These are phyloP conservation scores for Drosophila imparisetae DNA, from an alignment of 2,888 invertebrate genomes.

Conservation along the genomic window DNA sequence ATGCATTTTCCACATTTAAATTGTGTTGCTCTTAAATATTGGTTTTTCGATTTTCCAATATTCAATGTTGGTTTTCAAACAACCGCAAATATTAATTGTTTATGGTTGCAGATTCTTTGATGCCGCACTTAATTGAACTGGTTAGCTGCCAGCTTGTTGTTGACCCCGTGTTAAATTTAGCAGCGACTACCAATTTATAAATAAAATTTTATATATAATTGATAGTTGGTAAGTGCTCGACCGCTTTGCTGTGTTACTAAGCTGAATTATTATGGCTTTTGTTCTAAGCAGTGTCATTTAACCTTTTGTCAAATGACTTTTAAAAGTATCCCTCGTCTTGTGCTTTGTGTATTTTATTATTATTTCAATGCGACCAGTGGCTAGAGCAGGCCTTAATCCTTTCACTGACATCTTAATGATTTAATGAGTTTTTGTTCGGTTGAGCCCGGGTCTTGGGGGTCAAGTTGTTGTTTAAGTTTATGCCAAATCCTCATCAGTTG, in stretches of 20 bases:
- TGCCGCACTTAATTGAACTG: neutral
- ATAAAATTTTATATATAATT: conserved; percentile 6
- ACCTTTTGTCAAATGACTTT: conserved; percentile 40
- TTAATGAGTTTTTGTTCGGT: conserved; percentile 63
- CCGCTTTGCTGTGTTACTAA: neutral
- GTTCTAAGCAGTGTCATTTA: conserved; percentile 53
- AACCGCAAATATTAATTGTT: neutral
- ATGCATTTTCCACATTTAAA: neutral
- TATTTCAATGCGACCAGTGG: neutral
- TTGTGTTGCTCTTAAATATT: neutral
- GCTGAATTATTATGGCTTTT: conserved; percentile 44
- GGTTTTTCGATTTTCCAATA: neutral
- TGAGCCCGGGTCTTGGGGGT: conserved; percentile 24
- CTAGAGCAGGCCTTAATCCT: conserved; percentile 26
- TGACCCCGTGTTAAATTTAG: neutral
- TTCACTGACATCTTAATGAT: conserved; percentile 57
- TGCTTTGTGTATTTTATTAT: conserved; percentile 47
- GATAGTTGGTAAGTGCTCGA: neutral
- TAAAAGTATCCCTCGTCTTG: conserved; percentile 6
- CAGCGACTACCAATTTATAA: neutral
- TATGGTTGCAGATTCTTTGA: neutral
- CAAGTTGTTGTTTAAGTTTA: conserved; percentile 38
- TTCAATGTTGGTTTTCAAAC: neutral
- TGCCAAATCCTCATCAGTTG: conserved; percentile 40
- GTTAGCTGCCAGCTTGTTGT: neutral